These are phyloP conservation scores for Synaphobranchus kaupii DNA, from an alignment of 2,797 vertebrate species.

Conservation along the genomic window DNA sequence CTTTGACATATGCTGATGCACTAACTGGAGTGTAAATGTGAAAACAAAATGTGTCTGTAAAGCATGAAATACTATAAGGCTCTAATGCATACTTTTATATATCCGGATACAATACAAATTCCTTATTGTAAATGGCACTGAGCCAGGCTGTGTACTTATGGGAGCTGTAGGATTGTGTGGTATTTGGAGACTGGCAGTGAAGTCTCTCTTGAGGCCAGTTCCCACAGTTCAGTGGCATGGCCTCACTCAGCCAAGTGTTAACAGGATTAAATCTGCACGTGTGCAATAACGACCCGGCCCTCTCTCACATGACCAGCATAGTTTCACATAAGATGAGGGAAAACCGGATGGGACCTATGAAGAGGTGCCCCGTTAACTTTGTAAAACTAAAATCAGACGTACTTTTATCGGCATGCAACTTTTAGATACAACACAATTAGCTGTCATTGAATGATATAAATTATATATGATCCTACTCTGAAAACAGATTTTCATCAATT, in stretches of 20 bases:
- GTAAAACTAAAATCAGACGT: neutral
- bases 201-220: constrained; percentile 53
- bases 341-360: neutral
- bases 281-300: constrained; percentile 68
- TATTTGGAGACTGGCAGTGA: constrained; percentile 3
- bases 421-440: neutral
- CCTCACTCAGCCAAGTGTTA: constrained; percentile 51
- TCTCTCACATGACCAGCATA: constrained; percentile 70
- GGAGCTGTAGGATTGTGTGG: neutral
- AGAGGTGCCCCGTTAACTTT: neutral
- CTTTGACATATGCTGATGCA: neutral
- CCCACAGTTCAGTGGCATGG: constrained; percentile 33
- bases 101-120: neutral
- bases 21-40: neutral
- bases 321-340: constrained; percentile 34
- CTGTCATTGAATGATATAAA: neutral
- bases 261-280: constrained; percentile 73
- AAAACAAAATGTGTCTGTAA: neutral
- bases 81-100: too few species aligned
- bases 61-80: neutral
- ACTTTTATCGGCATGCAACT: neutral
- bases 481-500: too few species aligned
- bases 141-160: constrained; percentile 6
- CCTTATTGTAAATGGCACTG: neutral
- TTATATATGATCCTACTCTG: neutral